Percentiles rank a stretch among this genome's conserved stretches.
Evolutionary conservation across 1,140 invertebrate species (phyloP).

Genomic region (Drosophila repletoides): DNA sequence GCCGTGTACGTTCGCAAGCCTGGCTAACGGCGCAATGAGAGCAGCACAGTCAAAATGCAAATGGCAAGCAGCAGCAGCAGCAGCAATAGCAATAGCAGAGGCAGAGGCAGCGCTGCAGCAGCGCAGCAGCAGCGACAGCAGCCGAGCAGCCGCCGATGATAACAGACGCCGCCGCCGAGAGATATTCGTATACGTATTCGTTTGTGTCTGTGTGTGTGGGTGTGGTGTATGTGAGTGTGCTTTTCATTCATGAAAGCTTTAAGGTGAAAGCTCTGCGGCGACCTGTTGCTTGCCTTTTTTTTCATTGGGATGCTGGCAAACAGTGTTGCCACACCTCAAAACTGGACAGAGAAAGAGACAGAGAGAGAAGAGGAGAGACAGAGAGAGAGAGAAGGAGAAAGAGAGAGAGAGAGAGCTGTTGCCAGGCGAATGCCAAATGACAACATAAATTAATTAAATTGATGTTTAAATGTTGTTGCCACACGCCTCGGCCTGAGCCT

Average conservation of each 20-base stretch:
- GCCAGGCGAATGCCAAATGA: slow-evolving; percentile 44
- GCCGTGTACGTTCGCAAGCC: slow-evolving; percentile 68
- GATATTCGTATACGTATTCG: slow-evolving; percentile 16
- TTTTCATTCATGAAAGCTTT: slow-evolving; percentile 68
- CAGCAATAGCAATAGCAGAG: slow-evolving; percentile 20
- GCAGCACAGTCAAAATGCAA: slow-evolving; percentile 36
- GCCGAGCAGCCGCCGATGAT: slow-evolving; percentile 10
- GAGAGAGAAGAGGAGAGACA: too few species aligned
- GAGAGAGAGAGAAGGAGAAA: too few species aligned
- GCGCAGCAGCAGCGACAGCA: slow-evolving; percentile 22
- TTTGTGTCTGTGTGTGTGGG: background rate
- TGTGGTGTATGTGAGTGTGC: slow-evolving; percentile 16
- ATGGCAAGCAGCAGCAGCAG: slow-evolving; percentile 29
- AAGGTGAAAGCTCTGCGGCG: slow-evolving; percentile 37
- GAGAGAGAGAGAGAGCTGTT: too few species aligned
- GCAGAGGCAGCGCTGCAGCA: slow-evolving; percentile 15
- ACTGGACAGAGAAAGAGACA: too few species aligned
- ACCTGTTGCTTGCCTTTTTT: slow-evolving; percentile 56
- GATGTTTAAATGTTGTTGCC: slow-evolving; percentile 51
- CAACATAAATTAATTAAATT: slow-evolving; percentile 79
- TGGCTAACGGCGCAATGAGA: slow-evolving; percentile 70
- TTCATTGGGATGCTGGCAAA: slow-evolving; percentile 22
- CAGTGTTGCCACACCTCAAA: slow-evolving; percentile 53
- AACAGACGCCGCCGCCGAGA: slow-evolving; percentile 27
- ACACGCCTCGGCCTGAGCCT: slow-evolving; percentile 9